Conservation (phyloP, 2,888 invertebrate species). For the Hypomecis punctinalis region DNA sequence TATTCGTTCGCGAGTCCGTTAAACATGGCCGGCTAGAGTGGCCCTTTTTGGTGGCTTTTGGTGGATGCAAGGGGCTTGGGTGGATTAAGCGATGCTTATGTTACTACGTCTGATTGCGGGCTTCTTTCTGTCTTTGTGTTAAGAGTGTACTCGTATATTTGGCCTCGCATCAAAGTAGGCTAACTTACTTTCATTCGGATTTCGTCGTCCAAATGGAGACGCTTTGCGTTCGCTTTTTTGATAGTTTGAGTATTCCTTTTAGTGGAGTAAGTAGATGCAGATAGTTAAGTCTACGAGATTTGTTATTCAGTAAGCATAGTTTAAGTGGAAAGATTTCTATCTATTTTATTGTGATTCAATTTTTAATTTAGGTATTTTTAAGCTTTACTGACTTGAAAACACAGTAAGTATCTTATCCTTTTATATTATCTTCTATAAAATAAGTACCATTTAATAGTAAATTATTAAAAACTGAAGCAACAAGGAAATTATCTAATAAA, state of each 20-base stretch:
- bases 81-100: conserved; percentile 29
- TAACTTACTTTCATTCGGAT: not conserved
- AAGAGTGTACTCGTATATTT: conserved; percentile 3
- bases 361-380: too few species aligned
- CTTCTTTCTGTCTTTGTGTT: conserved; percentile 3
- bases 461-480: too few species aligned
- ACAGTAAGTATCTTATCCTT: too few species aligned
- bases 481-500: too few species aligned
- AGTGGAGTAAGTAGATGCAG: not conserved
- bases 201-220: not conserved
- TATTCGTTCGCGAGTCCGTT: conserved; percentile 31
- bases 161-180: conserved; percentile 1
- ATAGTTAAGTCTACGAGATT: not conserved
- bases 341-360: too few species aligned
- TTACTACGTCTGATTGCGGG: conserved; percentile 24
- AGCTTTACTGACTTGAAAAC: too few species aligned
- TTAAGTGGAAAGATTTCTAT: too few species aligned
- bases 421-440: too few species aligned
- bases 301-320: too few species aligned
- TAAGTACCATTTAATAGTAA: too few species aligned
- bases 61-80: conserved; percentile 29
- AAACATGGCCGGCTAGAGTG: conserved; percentile 32
- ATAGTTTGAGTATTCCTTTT: not conserved
- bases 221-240: not conserved
- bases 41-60: conserved; percentile 34